phyloP scores from a whole-genome alignment of 2,113 vertebrate species.

The Corythoichthys intestinalis region DNA sequence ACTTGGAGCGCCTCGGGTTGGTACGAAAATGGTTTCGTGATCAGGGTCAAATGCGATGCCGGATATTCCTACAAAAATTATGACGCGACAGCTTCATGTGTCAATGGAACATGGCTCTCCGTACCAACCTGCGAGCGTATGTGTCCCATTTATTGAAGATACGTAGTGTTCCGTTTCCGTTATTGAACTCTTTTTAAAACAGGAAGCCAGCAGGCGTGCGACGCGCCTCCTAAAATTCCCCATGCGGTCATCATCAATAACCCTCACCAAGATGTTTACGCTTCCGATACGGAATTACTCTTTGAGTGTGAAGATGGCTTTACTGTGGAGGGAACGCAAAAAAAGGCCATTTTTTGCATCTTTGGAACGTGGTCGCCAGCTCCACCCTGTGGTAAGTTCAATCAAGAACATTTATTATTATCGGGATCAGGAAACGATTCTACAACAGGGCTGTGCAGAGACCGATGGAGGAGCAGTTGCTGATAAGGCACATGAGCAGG shows the following conservation, averaged over 20 bases:
- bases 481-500: too few species aligned
- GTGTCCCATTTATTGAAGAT: slow-evolving; percentile 2
- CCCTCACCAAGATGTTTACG: slow-evolving; percentile 31
- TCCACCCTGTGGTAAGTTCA: slow-evolving; percentile 26
- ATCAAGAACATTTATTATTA: not conserved
- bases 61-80: not conserved
- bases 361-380: not conserved
- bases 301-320: slow-evolving; percentile 45
- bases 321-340: rapidly evolving
- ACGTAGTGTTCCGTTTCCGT: too few species aligned
- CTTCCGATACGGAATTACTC: rapidly evolving
- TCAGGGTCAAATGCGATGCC: not conserved
- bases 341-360: not conserved
- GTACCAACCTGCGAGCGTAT: slow-evolving; percentile 45
- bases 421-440: too few species aligned
- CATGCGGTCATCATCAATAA: slow-evolving; percentile 26
- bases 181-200: not conserved
- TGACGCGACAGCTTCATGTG: rapidly evolving
- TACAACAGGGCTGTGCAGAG: too few species aligned
- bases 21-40: rapidly evolving
- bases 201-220: not conserved
- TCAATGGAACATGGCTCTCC: slow-evolving; percentile 16
- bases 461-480: too few species aligned
- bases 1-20: rapidly evolving
- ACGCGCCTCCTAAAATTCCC: slow-evolving; percentile 19